Base-by-base conservation (phyloP, 2,113 vertebrate genomes). In the Emydura subglobosa region DNA sequence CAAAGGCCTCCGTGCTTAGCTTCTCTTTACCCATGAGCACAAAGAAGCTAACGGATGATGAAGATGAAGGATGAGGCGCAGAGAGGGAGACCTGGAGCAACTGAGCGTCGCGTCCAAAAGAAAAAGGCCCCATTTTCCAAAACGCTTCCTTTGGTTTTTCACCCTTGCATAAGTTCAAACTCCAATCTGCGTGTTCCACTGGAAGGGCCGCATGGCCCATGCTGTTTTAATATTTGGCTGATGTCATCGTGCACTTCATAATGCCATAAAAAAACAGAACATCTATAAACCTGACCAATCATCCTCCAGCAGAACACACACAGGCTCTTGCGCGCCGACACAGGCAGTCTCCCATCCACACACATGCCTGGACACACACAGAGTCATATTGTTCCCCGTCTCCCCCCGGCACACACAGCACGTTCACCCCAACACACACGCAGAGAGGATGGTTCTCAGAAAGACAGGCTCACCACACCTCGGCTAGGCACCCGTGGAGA, bases 281-380 rank as follows among this genome's bases (percentile, higher is more conserved):
- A 0, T 78, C 97, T 79, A 94, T 97, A 97, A 98, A 98, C 88
- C 94, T 85, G 95, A 65, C 12, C 90, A 0, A 22, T 0, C 68
- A 93, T n/a, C 96, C 91, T 91, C 81, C 83, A 44, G 94, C 61
- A 61, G 94, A 94, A 89, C 88, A 92, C 95, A 97, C 96, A 79
- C 90, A 7, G 14, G 21, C n/a, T 10, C 79, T 3, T 16, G 5
- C 4, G 31, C 83, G 50, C 0, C 3, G 2, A 54, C 79, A 4
- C 0, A 29, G 12, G 27, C 4, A 2, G 27, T 5, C 6, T 3
- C 53, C 27, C 80, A 25, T 0, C 14, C 10, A 8, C 1, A 21
- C 61, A 31, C 22, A 39, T 8, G 6, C 14, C 27, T 2, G 34
- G 21, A 4, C 34, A 19, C 3, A 1, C 17, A 39, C 44, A 17